These are phyloP conservation scores for Nibea coibor DNA, from an alignment of 2,113 vertebrate species.

Conservation along the genomic window DNA sequence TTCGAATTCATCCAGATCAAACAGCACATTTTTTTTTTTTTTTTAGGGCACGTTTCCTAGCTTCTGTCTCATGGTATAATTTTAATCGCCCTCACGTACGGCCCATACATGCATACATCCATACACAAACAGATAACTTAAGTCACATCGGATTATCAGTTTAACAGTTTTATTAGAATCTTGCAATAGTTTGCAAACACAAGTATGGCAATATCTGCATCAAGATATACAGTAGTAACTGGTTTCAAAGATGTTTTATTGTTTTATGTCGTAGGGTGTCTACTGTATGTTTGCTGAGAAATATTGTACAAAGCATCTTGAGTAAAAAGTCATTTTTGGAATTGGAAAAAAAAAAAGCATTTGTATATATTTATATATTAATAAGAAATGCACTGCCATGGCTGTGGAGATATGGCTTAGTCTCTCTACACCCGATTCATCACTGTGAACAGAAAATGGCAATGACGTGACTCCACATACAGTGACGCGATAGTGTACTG, in stretches of 20 bases:
- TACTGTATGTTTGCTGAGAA: constrained; percentile 78
- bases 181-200: constrained; percentile 85
- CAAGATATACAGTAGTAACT: constrained; percentile 83
- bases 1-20: constrained; percentile 65
- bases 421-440: constrained; percentile 74
- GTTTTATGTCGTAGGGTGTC: constrained; percentile 76
- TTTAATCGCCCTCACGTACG: constrained; percentile 12
- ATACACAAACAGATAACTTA: constrained; percentile 13
- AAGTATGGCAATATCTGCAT: constrained; percentile 85
- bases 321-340: constrained; percentile 78
- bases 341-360: constrained; percentile 57
- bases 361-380: constrained; percentile 59
- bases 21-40: constrained; percentile 1
- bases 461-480: constrained; percentile 63
- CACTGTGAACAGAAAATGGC: constrained; percentile 59
- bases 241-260: constrained; percentile 70
- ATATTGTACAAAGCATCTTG: constrained; percentile 83
- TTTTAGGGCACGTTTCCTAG: constrained; percentile 40
- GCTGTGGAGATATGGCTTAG: constrained; percentile 83
- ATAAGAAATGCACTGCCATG: constrained; percentile 77
- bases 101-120: not conserved
- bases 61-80: constrained; percentile 25
- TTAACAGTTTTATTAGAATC: constrained; percentile 85
- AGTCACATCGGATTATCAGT: constrained; percentile 48
- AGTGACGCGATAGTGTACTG: constrained; percentile 50